These are phyloP conservation scores for Mystacides longicornis DNA, from an alignment of 2,888 invertebrate genomes.

Conservation along the genomic window DNA sequence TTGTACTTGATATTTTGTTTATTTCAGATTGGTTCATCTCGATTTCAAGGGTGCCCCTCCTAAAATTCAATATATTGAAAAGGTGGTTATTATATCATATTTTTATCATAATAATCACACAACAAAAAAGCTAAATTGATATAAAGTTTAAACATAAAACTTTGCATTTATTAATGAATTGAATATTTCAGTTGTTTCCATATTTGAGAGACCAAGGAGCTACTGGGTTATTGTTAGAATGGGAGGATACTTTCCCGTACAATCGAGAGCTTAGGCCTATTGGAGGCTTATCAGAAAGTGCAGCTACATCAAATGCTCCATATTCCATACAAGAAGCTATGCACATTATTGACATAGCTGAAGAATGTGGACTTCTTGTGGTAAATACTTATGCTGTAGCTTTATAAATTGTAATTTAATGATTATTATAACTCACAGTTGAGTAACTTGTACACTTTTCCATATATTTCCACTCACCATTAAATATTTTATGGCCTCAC, in stretches of 20 bases:
- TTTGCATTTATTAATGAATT: too few relatives aligned
- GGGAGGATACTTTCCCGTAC: slow-evolving; percentile 89
- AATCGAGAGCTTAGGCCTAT: slow-evolving; percentile 51
- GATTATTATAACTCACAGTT: too few relatives aligned
- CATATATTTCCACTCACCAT: too few relatives aligned
- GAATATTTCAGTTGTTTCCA: slow-evolving; percentile 48
- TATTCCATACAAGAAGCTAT: slow-evolving; percentile 62
- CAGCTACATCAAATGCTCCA: slow-evolving; percentile 47
- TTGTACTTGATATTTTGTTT: neutral
- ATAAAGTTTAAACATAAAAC: too few relatives aligned
- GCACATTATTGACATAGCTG: slow-evolving; percentile 59
- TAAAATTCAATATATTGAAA: slow-evolving; percentile 51
- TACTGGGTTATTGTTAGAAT: slow-evolving; percentile 76
- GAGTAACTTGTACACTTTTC: too few relatives aligned
- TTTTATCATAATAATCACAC: too few relatives aligned
- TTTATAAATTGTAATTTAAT: too few relatives aligned
- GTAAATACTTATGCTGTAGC: too few relatives aligned
- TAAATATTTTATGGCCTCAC: too few relatives aligned
- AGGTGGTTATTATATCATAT: slow-evolving; percentile 33
- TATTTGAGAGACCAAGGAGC: slow-evolving; percentile 61
- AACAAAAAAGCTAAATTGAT: too few relatives aligned
- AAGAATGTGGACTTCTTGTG: slow-evolving; percentile 56
- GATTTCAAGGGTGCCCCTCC: slow-evolving; percentile 84
- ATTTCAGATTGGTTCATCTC: slow-evolving; percentile 59
- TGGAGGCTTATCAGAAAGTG: slow-evolving; percentile 48